Base-by-base conservation (phyloP, 2,797 vertebrate genomes). In the Thalassophryne amazonica region DNA sequence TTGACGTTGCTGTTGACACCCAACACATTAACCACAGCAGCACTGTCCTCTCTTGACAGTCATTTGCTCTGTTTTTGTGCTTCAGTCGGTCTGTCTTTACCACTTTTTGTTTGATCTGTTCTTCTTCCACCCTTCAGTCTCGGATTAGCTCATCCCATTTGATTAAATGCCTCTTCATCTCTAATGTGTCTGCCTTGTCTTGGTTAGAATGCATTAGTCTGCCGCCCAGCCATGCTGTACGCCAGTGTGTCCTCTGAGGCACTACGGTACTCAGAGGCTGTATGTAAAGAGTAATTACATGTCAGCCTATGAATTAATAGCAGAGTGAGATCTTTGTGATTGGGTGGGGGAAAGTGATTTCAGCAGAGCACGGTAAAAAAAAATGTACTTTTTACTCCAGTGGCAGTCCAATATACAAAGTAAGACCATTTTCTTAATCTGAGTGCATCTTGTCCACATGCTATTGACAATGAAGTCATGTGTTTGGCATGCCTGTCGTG, bases 221-320 rank as follows among this genome's bases (percentile, higher is more conserved):
- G n/a, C 18, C 2, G 30, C 21, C 32, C 14, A n/a, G 35, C 16
- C 28, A 6, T 49, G 60, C 47, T 55, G 57, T 36, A 30, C 18
- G 22, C 15, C 5, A 25, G 4, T 21, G 23, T 23, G 51, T 67
- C 27, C 31, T 39, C 32, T 17, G 36, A 57, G 50, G 43, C 53
- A 62, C 11, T 14, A 13, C 62, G 57, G 50, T 58, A 52, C 60
- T 45, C 64, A 62, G 41, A 45, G 45, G 42, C 52, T 34, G 21
- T 33, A 37, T 27, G 47, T 36, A 41, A n/a, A 28, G 5, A 53
- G 39, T 72, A 67, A 73, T 73, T 74, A 66, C 48, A 61, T 63
- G 48, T 60, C 30, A 1, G 32, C 5, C 42, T 35, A 21, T 2
- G 24, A 54, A 67, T 39, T 66, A 22, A 71, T 49, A 47, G 41